These are phyloP conservation scores for Pterostichus madidus DNA, from an alignment of 2,888 invertebrate genomes.

Conservation along the genomic window DNA sequence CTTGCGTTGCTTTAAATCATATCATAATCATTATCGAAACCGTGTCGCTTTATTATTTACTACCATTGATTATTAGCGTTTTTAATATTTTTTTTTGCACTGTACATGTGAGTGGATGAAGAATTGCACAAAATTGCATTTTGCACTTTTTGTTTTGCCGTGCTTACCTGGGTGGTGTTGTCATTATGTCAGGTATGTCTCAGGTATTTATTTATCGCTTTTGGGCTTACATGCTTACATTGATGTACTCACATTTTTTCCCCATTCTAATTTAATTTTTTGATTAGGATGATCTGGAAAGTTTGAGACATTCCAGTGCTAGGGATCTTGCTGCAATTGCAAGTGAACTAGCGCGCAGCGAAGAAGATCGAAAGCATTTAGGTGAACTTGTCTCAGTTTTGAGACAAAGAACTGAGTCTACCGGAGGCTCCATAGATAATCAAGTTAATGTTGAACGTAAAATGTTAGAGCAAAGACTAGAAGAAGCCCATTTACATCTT, in stretches of 20 bases:
- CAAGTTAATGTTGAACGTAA: constrained; percentile 82
- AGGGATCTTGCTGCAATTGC: constrained; percentile 85
- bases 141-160: constrained; percentile 54
- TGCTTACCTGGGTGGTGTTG: constrained; percentile 55
- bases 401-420: constrained; percentile 78
- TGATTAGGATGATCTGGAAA: constrained; percentile 87
- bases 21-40: neutral
- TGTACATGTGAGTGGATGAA: constrained; percentile 52
- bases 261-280: constrained; percentile 14
- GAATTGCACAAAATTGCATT: constrained; percentile 53
- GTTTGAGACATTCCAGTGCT: constrained; percentile 86
- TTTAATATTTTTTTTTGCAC: constrained; percentile 13
- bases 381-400: constrained; percentile 81
- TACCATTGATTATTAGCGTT: constrained; percentile 27
- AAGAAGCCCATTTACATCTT: constrained; percentile 91
- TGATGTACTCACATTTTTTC: neutral
- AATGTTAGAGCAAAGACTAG: constrained; percentile 87
- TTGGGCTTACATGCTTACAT: constrained; percentile 56
- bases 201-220: constrained; percentile 54
- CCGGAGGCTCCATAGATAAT: constrained; percentile 78
- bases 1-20: neutral
- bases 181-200: constrained; percentile 57
- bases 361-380: constrained; percentile 87
- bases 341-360: constrained; percentile 85
- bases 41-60: constrained; percentile 7